phyloP scores from a whole-genome alignment of 2,888 invertebrate species.

The Sceliomorpha sp. region DNA sequence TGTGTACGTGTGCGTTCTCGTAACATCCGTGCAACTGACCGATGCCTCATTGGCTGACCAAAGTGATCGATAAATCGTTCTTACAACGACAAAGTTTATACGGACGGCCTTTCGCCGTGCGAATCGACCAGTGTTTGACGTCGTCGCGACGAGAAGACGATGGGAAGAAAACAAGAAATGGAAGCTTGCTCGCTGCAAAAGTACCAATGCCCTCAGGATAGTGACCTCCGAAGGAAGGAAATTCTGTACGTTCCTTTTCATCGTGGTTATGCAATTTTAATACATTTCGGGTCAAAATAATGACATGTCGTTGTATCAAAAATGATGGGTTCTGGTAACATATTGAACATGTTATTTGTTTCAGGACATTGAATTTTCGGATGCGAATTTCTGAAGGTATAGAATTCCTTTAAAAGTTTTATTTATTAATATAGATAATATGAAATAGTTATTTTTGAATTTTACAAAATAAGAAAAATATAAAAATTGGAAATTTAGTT shows the following conservation, averaged over 20 bases:
- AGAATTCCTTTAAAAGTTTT: too few relatives aligned
- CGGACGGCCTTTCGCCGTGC: slow-evolving; percentile 31
- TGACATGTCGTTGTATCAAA: background rate
- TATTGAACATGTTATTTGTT: too few relatives aligned
- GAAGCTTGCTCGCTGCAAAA: slow-evolving; percentile 23
- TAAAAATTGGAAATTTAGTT: too few relatives aligned
- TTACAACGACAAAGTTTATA: slow-evolving; percentile 60
- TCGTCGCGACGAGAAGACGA: slow-evolving; percentile 22
- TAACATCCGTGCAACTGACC: slow-evolving; percentile 72
- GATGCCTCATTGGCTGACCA: slow-evolving; percentile 73
- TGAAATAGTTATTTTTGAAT: too few relatives aligned
- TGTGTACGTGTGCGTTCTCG: slow-evolving; percentile 46
- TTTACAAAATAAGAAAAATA: too few relatives aligned
- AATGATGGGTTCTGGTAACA: too few relatives aligned
- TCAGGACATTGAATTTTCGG: too few relatives aligned
- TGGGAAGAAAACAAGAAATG: slow-evolving; percentile 37
- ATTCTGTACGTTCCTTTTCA: background rate
- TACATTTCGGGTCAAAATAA: background rate
- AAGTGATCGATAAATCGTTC: slow-evolving; percentile 78
- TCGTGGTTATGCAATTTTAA: background rate
- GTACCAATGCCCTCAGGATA: slow-evolving; percentile 16
- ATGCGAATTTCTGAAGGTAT: too few relatives aligned
- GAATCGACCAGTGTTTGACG: slow-evolving; percentile 44
- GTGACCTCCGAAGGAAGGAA: background rate
- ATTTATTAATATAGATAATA: too few relatives aligned